Base-by-base conservation (phyloP, 1,140 invertebrate genomes). In the Eriosoma lanigerum region DNA sequence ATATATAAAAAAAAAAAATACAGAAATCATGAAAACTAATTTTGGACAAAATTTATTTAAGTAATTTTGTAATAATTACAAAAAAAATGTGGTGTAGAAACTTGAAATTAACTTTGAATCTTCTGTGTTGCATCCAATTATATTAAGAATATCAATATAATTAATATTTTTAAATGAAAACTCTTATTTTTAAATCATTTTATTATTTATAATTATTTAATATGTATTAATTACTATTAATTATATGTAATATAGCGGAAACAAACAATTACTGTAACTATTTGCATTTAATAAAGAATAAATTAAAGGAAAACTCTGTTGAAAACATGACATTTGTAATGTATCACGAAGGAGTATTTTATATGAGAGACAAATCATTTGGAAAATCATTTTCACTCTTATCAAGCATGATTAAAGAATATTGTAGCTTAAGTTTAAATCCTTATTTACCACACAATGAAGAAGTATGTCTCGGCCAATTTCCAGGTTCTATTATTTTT, bases 401-500 rank as follows among this genome's bases (percentile, higher is more conserved):
- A 44, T 60, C 17, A 13, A 48, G 26, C 17, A 62, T 78, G 75
- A 78, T 78, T 26, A 48, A 48, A 48, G 75, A 78, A 26, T 78
- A 78, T 62, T 62, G 75, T 29, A 44, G 38, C 13, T 48, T 62
- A 13, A 62, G 9, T 46, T 50, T 46, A 29, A 24, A 21, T 48
- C 56, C 75, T 1, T 78, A 78, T 62, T 78, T 78, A 26, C 75
- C 75, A 44, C 75, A 60, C 19, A 24, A 48, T 78, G 44, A 29
- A n/a, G 75, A 78, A 78, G 75, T 78, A 24, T 78, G 75, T 29
- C 44, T 78, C 1, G 75, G 75, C 1, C 38, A 50, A 48, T 78
- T 78, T 78, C 32, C 54, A 60, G 75, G 75, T 78, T 48, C 26
- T 72, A n/a, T n/a, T n/a, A n/a, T n/a, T n/a, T n/a, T n/a, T n/a